Percentiles rank a stretch among this genome's conserved stretches.
These are phyloP conservation scores for Chromoteleia sp. DNA, from an alignment of 2,888 invertebrate species.

Conservation along the genomic window DNA sequence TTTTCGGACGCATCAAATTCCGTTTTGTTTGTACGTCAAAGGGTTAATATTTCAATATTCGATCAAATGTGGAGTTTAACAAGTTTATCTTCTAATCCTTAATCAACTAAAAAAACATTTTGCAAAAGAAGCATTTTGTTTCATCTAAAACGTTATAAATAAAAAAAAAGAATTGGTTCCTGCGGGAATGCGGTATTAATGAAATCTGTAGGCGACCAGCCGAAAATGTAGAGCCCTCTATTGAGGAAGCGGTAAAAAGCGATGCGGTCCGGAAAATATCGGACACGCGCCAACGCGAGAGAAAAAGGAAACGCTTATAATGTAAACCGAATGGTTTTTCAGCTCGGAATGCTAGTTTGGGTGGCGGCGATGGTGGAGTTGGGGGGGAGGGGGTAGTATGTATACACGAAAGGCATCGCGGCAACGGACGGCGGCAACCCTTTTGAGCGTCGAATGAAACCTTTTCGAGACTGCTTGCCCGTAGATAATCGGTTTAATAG, in stretches of 20 bases:
- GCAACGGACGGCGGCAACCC: slow-evolving; percentile 71
- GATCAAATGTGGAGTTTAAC: no score
- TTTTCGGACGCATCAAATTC: no score
- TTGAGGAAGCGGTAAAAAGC: slow-evolving; percentile 60
- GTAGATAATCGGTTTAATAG: slow-evolving; percentile 83
- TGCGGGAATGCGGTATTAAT: slow-evolving; percentile 54
- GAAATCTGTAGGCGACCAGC: slow-evolving; percentile 67
- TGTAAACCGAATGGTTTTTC: slow-evolving; percentile 71
- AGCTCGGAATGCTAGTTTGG: slow-evolving; percentile 64
- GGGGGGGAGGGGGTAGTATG: slow-evolving; percentile 43
- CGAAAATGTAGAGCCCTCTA: slow-evolving; percentile 60
- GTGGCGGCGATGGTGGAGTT: slow-evolving; percentile 21
- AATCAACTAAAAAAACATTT: neutral
- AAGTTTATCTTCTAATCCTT: no score
- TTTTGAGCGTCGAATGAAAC: slow-evolving; percentile 73
- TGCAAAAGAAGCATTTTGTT: neutral
- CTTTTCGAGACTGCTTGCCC: slow-evolving; percentile 77
- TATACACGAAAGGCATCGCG: slow-evolving; percentile 70
- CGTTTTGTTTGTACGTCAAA: no score
- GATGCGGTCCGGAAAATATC: slow-evolving; percentile 70
- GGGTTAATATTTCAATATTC: no score
- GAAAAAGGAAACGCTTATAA: slow-evolving; percentile 71
- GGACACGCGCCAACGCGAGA: slow-evolving; percentile 70
- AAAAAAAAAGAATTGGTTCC: slow-evolving; percentile 56
- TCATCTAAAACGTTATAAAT: slow-evolving; percentile 27